Conservation (phyloP, 2,113 vertebrate genomes). For the Albula goreensis region DNA sequence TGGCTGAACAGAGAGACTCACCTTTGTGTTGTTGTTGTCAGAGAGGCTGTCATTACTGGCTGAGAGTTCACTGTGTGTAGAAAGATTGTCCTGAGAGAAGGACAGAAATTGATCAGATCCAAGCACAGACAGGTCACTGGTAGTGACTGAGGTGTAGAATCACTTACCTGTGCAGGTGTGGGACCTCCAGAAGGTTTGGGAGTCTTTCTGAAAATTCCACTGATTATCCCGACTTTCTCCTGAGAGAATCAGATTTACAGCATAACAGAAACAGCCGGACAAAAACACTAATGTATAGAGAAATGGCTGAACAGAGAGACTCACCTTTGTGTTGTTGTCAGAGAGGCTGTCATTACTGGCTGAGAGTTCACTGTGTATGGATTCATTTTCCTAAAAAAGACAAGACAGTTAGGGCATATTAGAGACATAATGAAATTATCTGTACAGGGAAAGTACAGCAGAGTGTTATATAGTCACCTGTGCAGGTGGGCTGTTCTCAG, state of each 20-base stretch:
- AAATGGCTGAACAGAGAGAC: background rate
- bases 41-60: conserved; percentile 41
- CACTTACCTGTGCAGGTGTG: conserved; percentile 35
- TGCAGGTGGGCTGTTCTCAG: background rate
- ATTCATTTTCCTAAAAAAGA: background rate
- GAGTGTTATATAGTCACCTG: background rate
- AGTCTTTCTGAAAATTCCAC: conserved; percentile 47
- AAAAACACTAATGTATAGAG: background rate
- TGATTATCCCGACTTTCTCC: conserved; percentile 51
- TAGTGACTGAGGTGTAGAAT: background rate
- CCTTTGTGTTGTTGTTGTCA: conserved; percentile 45
- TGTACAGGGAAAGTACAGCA: too few species aligned
- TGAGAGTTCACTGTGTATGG: background rate
- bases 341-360: conserved; percentile 32
- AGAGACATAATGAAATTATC: background rate
- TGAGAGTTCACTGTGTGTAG: conserved; percentile 38
- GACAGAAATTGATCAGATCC: conserved; percentile 28
- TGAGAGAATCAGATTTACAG: conserved; percentile 10
- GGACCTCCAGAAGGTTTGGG: conserved; percentile 35
- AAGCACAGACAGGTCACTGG: accelerated
- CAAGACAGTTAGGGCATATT: background rate
- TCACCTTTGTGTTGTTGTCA: conserved; percentile 25
- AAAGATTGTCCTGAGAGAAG: conserved; percentile 41
- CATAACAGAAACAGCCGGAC: background rate
- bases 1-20: conserved; percentile 23